Percentiles rank a stretch among this genome's conserved stretches.
Evolutionary conservation across 2,113 vertebrate genomes (phyloP).

Genomic region (Zapus hudsonius): DNA sequence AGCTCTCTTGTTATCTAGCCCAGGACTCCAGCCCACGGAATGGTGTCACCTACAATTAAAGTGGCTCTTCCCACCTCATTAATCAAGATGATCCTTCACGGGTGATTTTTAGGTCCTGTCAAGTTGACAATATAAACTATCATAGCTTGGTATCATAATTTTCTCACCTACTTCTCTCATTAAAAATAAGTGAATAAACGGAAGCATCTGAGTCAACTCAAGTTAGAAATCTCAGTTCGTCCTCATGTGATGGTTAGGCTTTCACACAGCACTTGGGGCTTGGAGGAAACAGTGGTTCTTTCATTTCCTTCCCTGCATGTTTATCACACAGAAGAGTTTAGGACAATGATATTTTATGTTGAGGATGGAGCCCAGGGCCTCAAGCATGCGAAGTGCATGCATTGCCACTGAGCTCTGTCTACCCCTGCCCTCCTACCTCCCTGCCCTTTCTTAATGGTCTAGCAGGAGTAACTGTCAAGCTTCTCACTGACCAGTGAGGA

Average conservation of each 20-base stretch:
- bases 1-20: too few relatives aligned
- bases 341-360: not conserved
- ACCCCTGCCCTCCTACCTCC: too few relatives aligned
- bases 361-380: not conserved
- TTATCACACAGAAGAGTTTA: not conserved
- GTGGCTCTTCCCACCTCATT: too few relatives aligned
- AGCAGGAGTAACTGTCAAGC: not conserved
- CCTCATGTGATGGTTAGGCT: not conserved
- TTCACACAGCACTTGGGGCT: not conserved
- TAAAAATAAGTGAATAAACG: not conserved
- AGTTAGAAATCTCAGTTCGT: not conserved
- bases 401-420: too few relatives aligned
- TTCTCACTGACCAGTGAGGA: not conserved
- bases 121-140: too few relatives aligned
- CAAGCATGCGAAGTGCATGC: too few relatives aligned
- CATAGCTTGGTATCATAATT: not conserved
- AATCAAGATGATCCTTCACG: too few relatives aligned
- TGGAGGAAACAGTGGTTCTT: accelerated
- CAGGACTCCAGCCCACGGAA: too few relatives aligned
- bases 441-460: not conserved
- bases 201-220: not conserved
- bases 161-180: not conserved
- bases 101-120: too few relatives aligned
- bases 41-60: too few relatives aligned
- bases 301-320: not conserved